Evolutionary conservation across 2,888 invertebrate genomes (phyloP), one percentile per base, ranked within the genome.

Genomic region (Luperina testacea): DNA sequence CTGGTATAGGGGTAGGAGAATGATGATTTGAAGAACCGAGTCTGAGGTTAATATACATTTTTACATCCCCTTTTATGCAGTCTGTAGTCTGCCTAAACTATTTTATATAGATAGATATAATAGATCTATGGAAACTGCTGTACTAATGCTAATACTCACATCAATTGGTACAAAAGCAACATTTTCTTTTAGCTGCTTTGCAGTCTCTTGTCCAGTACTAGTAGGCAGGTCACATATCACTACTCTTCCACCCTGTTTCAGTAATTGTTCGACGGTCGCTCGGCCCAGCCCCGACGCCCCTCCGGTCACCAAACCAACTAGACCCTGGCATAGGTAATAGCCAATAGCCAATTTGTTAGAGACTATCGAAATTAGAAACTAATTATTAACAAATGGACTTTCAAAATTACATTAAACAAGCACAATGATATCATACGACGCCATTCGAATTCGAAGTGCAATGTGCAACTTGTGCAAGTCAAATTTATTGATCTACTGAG

Each of bases 241-340:
- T 11, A 99, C 99, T 90, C 98, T 97, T 13, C 98, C 98, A 17
- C 99, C 99, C 92, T 98, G 98, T 86, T 97, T 97, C 0, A 98
- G 97, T 83, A 99, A 97, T 80, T 98, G 97, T 93, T 99, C 98
- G 0, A 98, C 99, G 0, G 99, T 98, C 1, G 99, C 99, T 88
- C 97, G 97, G 0, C 99, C 99, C 32, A 99, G 97, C 0, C 99
- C 99, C 0, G 99, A 99, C 0, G 99, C 99, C 70, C 99, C 99
- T 11, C 99, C 99, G 45, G 99, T 99, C 32, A 99, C 99, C 84
- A 99, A 96, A 75, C 98, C 98, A 72, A 99, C 99, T 70, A 98
- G 95, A 92, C 98, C 98, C 98, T 99, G 90, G 13, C 42, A 72
- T 70, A 78, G 53, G 38, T 48, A 63, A 70, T 53, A 73, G n/a